Evolutionary conservation across 2,888 invertebrate genomes (phyloP).

Genomic region (Molorchus minor): DNA sequence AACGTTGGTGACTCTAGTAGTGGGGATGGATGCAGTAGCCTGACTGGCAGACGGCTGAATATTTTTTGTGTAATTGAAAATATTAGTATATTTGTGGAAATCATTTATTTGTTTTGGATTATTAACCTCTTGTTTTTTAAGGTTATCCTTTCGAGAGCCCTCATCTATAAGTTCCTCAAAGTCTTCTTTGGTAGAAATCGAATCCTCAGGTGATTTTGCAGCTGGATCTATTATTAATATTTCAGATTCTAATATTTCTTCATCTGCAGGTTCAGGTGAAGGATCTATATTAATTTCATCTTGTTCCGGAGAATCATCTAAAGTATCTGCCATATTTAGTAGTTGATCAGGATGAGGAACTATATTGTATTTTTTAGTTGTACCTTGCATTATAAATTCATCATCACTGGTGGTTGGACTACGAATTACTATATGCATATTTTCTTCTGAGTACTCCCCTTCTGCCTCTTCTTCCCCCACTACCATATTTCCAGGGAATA

Average conservation of each 20-base stretch:
- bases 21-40: slow-evolving; percentile 28
- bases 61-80: slow-evolving; percentile 40
- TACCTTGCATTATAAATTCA: slow-evolving; percentile 59
- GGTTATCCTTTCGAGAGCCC: slow-evolving; percentile 67
- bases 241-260: slow-evolving; percentile 67
- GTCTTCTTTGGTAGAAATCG: slow-evolving; percentile 72
- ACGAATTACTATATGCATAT: slow-evolving; percentile 55
- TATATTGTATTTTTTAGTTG: slow-evolving; percentile 57
- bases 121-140: slow-evolving; percentile 54
- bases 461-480: slow-evolving; percentile 64
- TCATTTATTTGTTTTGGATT: slow-evolving; percentile 57
- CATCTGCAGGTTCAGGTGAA: slow-evolving; percentile 62
- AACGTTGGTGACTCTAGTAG: slow-evolving; percentile 36
- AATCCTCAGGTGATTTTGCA: slow-evolving; percentile 71
- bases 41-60: slow-evolving; percentile 35
- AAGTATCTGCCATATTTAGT: slow-evolving; percentile 63
- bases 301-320: slow-evolving; percentile 67
- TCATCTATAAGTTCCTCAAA: slow-evolving; percentile 74
- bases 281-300: slow-evolving; percentile 63
- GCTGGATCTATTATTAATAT: slow-evolving; percentile 71
- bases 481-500: slow-evolving; percentile 71
- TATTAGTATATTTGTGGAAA: slow-evolving; percentile 57
- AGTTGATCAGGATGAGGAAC: slow-evolving; percentile 60
- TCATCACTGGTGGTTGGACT: slow-evolving; percentile 62
- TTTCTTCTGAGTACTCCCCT: slow-evolving; percentile 53